Conservation (phyloP, 2,888 invertebrate species). For the Calliphora vomitoria region DNA sequence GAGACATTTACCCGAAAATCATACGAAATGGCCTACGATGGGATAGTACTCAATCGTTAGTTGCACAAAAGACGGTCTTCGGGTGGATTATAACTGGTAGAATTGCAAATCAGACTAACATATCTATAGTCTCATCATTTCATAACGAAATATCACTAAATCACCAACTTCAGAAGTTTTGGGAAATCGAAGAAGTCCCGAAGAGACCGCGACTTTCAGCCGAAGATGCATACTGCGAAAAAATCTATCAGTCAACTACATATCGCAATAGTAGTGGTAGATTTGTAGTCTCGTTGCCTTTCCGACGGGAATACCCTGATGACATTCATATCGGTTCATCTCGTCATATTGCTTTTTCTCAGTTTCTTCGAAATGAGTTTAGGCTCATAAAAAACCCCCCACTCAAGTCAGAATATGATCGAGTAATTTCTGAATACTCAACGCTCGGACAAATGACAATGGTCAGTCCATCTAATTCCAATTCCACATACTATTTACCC, state of each 20-base stretch:
- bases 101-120: not conserved
- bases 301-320: not conserved
- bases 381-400: too few species aligned
- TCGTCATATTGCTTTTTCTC: too few species aligned
- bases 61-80: not conserved
- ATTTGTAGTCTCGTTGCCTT: not conserved
- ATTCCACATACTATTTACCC: too few species aligned
- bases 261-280: not conserved
- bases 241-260: not conserved
- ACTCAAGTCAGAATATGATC: too few species aligned
- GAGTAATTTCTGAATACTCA: too few species aligned
- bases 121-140: not conserved
- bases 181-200: not conserved
- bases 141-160: not conserved
- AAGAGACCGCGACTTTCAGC: not conserved
- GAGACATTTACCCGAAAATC: not conserved
- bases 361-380: too few species aligned
- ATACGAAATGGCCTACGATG: not conserved
- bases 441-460: too few species aligned
- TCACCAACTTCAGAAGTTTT: not conserved
- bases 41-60: not conserved
- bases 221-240: not conserved
- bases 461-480: too few species aligned
- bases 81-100: not conserved
- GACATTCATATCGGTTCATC: too few species aligned